These are phyloP conservation scores for Xyliphius kryptos DNA, from an alignment of 2,113 vertebrate species.

Conservation along the genomic window DNA sequence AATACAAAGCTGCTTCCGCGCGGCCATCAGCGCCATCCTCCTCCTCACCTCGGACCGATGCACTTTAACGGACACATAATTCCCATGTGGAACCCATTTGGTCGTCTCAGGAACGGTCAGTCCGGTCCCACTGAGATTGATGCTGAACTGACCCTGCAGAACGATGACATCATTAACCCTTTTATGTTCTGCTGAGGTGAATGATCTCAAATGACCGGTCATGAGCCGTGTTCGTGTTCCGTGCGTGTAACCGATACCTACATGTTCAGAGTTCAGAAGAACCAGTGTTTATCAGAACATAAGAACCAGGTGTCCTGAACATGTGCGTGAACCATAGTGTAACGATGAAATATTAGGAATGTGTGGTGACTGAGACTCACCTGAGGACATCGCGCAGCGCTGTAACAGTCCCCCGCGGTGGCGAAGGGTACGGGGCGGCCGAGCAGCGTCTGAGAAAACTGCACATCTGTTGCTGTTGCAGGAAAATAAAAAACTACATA, in stretches of 20 bases:
- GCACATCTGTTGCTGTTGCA: conserved; percentile 77
- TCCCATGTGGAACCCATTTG: conserved; percentile 87
- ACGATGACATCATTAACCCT: conserved; percentile 5
- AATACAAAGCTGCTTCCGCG: too few relatives aligned
- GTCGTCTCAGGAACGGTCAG: conserved; percentile 75
- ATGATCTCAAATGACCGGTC: too few relatives aligned
- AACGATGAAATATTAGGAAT: too few relatives aligned
- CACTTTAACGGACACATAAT: conserved; percentile 79
- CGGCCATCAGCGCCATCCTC: neutral
- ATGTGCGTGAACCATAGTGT: too few relatives aligned
- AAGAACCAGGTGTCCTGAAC: too few relatives aligned
- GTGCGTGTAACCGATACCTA: too few relatives aligned
- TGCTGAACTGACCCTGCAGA: conserved; percentile 89
- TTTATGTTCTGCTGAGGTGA: too few relatives aligned
- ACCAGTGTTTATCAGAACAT: too few relatives aligned
- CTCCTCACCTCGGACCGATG: conserved; percentile 85
- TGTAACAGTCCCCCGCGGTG: conserved; percentile 86
- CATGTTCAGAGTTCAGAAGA: too few relatives aligned
- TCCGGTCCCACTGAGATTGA: conserved; percentile 86
- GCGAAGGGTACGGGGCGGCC: conserved; percentile 80
- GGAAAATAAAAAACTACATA: too few relatives aligned
- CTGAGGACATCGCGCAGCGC: conserved; percentile 84
- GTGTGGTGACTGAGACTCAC: too few relatives aligned
- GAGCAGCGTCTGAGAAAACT: conserved; percentile 73
- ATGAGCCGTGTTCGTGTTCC: too few relatives aligned